phyloP scores from a whole-genome alignment of 2,113 vertebrate genomes.

The Anguilla japonica region DNA sequence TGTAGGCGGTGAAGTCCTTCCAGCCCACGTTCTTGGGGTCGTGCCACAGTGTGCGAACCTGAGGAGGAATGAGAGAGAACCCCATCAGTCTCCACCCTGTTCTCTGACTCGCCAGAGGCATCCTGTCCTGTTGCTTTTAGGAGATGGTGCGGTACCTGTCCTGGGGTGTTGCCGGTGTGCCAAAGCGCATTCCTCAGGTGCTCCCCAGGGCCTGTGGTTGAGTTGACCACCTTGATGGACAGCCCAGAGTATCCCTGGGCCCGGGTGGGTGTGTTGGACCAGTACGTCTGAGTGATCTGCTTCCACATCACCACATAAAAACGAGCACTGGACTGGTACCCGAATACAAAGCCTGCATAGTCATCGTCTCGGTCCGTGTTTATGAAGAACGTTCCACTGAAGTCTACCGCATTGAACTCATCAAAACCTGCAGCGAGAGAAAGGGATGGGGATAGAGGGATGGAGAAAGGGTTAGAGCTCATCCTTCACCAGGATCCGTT shows the following conservation, averaged over 20 bases:
- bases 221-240: slow-evolving; percentile 97
- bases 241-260: slow-evolving; percentile 95
- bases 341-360: slow-evolving; percentile 95
- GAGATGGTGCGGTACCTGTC: slow-evolving; percentile 74
- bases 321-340: slow-evolving; percentile 94
- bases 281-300: slow-evolving; percentile 96
- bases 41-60: slow-evolving; percentile 97
- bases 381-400: slow-evolving; percentile 97
- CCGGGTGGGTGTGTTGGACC: slow-evolving; percentile 87
- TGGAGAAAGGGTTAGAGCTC: slow-evolving; percentile 26
- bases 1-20: slow-evolving; percentile 98
- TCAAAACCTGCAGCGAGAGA: slow-evolving; percentile 79
- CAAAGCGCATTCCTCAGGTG: slow-evolving; percentile 95
- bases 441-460: slow-evolving; percentile 17
- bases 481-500: too few species aligned
- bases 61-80: neutral
- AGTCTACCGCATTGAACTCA: slow-evolving; percentile 96
- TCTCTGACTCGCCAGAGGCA: neutral
- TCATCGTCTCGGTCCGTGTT: slow-evolving; percentile 96
- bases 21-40: slow-evolving; percentile 95
- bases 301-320: slow-evolving; percentile 99
- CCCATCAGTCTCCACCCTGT: neutral
- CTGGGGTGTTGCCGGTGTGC: slow-evolving; percentile 94
- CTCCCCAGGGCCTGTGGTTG: slow-evolving; percentile 93
- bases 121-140: neutral